phyloP scores from a whole-genome alignment of 2,888 invertebrate species.

The Iselma pallidipennis region DNA sequence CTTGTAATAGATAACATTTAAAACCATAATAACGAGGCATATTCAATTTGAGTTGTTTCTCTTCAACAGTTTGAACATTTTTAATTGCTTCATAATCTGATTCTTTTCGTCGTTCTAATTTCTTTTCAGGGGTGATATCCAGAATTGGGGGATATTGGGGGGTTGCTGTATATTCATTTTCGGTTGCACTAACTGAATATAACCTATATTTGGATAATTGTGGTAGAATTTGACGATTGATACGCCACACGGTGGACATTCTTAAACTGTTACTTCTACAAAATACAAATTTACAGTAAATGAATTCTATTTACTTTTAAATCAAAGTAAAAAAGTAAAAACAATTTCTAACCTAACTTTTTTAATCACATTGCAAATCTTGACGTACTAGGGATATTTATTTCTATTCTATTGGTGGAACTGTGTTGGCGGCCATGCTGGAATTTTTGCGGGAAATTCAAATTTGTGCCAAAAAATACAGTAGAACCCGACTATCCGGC shows the following conservation, averaged over 20 bases:
- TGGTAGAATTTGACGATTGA: background rate
- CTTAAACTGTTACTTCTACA: too few relatives aligned
- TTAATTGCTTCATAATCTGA: conserved; percentile 64
- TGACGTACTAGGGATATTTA: too few relatives aligned
- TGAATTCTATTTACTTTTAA: too few relatives aligned
- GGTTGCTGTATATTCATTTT: conserved; percentile 51
- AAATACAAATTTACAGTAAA: too few relatives aligned
- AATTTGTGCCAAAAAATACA: too few relatives aligned
- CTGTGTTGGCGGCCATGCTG: too few relatives aligned
- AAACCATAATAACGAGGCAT: conserved; percentile 84
- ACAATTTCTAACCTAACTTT: too few relatives aligned
- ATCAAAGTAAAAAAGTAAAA: too few relatives aligned
- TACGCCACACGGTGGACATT: background rate
- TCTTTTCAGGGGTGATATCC: conserved; percentile 62
- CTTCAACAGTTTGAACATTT: conserved; percentile 73
- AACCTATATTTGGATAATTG: background rate
- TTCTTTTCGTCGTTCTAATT: conserved; percentile 54
- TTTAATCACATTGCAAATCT: too few relatives aligned
- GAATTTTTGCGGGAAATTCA: too few relatives aligned
- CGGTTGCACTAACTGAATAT: background rate
- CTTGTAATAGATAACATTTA: conserved; percentile 65
- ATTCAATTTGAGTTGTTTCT: conserved; percentile 81
- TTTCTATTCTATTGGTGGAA: too few relatives aligned
- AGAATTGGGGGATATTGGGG: conserved; percentile 66
- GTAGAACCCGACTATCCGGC: too few relatives aligned